Base-by-base conservation (phyloP, 2,888 invertebrate genomes). In the Nephrotoma appendiculata region DNA sequence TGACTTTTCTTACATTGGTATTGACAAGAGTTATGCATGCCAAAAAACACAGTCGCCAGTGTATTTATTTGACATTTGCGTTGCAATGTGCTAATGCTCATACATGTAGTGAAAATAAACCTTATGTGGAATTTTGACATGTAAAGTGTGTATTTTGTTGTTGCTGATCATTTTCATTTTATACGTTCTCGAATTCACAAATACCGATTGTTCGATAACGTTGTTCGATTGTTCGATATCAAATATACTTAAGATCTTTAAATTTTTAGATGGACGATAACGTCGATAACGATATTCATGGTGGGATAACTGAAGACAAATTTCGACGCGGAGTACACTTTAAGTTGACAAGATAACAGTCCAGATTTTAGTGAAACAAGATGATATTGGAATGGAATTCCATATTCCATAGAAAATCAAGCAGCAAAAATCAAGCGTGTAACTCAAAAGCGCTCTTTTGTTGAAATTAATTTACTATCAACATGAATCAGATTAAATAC, bases 381-480 rank as follows among this genome's bases (percentile, higher is more conserved):
- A 94, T 87, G 95, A 96, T 89, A 94, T 95, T 87, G 96, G 19
- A 19, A 96, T 90, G 96, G 95, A 88, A 91, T 94, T 83, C 94
- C 95, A 86, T 91, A 94, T 94, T 91, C 90, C 92, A 93, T 95
- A 6, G 96, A 96, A 90, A 95, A 95, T 5, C 95, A 95, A 91
- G 97, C 97, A 6, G 96, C 97, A 93, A 96, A 96, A 1, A 96
- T 96, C 0, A 96, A 96, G n/a, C n/a, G n/a, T n/a, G n/a, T n/a
- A n/a, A n/a, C n/a, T n/a, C 89, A 97, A 97, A 90, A 97, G 97
- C 97, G 97, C 97, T 90, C 92, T 95, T 85, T 91, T 97, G 86
- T 95, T 98, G 88, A 97, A 98, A 92, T 97, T 97, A 86, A 94
- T 99, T 92, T 96, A 97, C 91, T 99, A 98, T 93, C 98, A 98